phyloP scores from a whole-genome alignment of 2,888 invertebrate species.

The Ceriagrion tenellum region DNA sequence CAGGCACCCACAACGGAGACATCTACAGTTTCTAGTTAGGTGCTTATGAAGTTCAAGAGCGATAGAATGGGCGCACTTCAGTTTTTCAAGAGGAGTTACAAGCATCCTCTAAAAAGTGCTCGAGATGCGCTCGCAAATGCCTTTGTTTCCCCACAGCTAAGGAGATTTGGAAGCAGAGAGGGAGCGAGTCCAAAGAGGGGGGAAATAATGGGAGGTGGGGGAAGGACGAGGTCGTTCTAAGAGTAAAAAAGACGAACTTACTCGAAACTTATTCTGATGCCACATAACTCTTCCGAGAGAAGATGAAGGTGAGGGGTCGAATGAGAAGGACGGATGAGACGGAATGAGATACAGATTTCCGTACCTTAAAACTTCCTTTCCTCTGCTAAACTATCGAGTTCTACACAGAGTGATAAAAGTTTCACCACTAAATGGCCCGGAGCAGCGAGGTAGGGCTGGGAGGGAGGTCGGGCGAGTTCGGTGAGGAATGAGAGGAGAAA shows the following conservation, averaged over 20 bases:
- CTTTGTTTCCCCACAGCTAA: not conserved
- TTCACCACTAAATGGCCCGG: conserved; percentile 54
- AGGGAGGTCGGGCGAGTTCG: not conserved
- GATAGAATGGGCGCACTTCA: too few relatives aligned
- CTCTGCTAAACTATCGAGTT: conserved; percentile 50
- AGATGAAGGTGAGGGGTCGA: not conserved
- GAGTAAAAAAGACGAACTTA: conserved; percentile 4
- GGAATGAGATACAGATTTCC: conserved; percentile 54
- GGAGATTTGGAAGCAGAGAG: not conserved
- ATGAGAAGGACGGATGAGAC: not conserved
- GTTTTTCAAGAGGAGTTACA: too few relatives aligned
- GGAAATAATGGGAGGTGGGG: not conserved
- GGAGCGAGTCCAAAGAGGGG: not conserved
- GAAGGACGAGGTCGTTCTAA: not conserved
- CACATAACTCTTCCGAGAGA: not conserved
- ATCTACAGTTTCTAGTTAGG: too few relatives aligned
- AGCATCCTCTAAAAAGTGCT: too few relatives aligned
- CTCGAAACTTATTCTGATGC: not conserved
- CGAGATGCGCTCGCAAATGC: not conserved
- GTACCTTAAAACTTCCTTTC: conserved; percentile 49
- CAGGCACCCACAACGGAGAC: too few relatives aligned
- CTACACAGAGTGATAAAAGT: conserved; percentile 63
- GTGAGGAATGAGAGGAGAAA: not conserved
- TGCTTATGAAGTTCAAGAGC: too few relatives aligned
- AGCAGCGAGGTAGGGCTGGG: conserved; percentile 14